Percentiles rank a stretch among this genome's conserved stretches.
Conservation (phyloP, 2,113 vertebrate genomes). For the Mormyrus lacerda region DNA sequence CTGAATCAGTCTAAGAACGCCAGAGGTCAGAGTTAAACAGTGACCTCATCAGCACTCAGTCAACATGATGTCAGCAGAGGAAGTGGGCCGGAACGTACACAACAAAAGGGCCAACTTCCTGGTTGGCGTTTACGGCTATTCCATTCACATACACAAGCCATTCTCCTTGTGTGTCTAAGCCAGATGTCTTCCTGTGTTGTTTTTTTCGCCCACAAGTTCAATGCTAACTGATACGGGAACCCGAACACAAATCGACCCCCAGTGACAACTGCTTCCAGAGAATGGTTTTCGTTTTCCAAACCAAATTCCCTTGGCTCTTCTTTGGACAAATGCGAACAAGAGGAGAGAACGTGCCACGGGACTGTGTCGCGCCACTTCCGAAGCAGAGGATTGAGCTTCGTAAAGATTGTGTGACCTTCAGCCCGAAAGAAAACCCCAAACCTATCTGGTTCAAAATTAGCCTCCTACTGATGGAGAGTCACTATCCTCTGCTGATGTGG, state of each 20-base stretch:
- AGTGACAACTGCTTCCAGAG: neutral
- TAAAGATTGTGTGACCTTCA: neutral
- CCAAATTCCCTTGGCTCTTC: neutral
- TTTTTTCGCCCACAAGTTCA: neutral
- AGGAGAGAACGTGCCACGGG: neutral
- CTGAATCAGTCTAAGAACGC: neutral
- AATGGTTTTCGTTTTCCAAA: neutral
- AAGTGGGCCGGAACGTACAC: neutral
- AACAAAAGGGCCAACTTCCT: neutral
- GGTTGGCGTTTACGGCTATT: neutral
- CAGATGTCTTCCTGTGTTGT: neutral
- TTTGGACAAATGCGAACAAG: neutral
- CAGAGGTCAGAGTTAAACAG: neutral
- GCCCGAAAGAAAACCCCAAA: neutral
- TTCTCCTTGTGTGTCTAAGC: neutral
- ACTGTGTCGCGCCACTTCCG: neutral
- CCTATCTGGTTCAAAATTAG: constrained; percentile 36
- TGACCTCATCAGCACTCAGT: neutral
- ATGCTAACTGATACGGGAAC: neutral
- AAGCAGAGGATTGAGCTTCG: neutral
- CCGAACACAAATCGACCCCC: neutral
- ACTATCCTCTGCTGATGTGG: constrained; percentile 28
- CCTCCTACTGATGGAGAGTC: constrained; percentile 38
- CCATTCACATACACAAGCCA: neutral
- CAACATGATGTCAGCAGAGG: constrained; percentile 2